Percentiles rank a stretch among this genome's conserved stretches.
phyloP scores from a whole-genome alignment of 2,888 invertebrate species.

The Thymelicus acteon region DNA sequence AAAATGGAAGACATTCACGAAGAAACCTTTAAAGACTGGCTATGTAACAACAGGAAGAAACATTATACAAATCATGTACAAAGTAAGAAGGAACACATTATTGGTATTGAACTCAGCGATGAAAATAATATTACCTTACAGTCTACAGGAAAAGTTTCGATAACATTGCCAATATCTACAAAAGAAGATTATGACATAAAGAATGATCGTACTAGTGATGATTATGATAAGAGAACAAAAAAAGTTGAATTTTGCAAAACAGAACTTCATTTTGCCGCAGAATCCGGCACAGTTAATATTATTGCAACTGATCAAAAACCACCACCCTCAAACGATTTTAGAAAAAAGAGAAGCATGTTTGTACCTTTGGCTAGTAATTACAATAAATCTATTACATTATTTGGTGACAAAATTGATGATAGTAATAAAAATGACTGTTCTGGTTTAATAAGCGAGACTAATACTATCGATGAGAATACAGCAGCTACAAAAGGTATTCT shows the following conservation, averaged over 20 bases:
- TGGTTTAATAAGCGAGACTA: constrained; percentile 55
- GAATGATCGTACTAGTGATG: constrained; percentile 59
- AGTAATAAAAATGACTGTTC: constrained; percentile 48
- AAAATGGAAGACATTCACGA: constrained; percentile 56
- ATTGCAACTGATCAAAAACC: constrained; percentile 95
- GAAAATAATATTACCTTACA: constrained; percentile 70
- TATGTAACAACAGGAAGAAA: constrained; percentile 64
- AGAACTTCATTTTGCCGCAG: constrained; percentile 94
- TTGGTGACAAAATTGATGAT: constrained; percentile 80
- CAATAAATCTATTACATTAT: constrained; percentile 86
- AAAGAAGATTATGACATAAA: constrained; percentile 52
- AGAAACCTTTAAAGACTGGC: constrained; percentile 75
- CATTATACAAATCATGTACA: constrained; percentile 15
- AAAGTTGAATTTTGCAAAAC: constrained; percentile 95
- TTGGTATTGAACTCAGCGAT: constrained; percentile 23
- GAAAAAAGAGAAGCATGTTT: constrained; percentile 86
- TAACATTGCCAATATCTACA: constrained; percentile 69
- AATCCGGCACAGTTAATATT: constrained; percentile 93
- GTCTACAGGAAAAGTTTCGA: constrained; percentile 72
- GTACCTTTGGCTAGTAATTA: constrained; percentile 70
- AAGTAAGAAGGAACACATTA: constrained; percentile 13
- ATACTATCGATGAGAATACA: constrained; percentile 74
- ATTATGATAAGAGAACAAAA: constrained; percentile 83
- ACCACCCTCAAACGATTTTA: constrained; percentile 92
- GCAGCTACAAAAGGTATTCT: constrained; percentile 88